Conservation (phyloP, 2,888 invertebrate genomes). For the Liodrosophila aerea region DNA sequence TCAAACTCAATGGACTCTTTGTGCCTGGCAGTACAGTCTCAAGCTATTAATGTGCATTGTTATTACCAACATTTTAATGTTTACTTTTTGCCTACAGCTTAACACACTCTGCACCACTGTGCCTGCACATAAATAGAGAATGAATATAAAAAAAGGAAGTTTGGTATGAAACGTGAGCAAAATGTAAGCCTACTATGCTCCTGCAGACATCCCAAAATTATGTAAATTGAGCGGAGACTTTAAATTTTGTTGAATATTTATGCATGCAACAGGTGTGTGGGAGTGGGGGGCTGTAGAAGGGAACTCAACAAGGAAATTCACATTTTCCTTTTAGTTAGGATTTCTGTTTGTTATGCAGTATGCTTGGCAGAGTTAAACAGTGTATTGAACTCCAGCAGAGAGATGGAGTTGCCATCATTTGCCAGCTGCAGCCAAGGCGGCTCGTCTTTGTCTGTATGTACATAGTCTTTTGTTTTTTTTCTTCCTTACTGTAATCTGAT, state of each 20-base stretch:
- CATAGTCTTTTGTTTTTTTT: slow-evolving; percentile 20
- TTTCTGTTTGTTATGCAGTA: slow-evolving; percentile 46
- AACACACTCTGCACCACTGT: too few relatives aligned
- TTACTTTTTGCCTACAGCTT: too few relatives aligned
- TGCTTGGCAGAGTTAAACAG: too few relatives aligned
- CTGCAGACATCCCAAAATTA: slow-evolving; percentile 60
- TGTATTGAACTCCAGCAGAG: too few relatives aligned
- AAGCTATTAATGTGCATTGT: too few relatives aligned
- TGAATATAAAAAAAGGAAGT: slow-evolving; percentile 54
- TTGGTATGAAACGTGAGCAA: slow-evolving; percentile 63
- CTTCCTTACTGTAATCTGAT: slow-evolving; percentile 65
- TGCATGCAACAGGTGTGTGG: slow-evolving; percentile 70
- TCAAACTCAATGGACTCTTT: too few relatives aligned
- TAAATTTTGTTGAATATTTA: slow-evolving; percentile 49
- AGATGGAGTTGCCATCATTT: too few relatives aligned
- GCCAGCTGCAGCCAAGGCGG: slow-evolving; percentile 23
- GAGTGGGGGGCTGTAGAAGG: slow-evolving; percentile 1
- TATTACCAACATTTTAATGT: too few relatives aligned
- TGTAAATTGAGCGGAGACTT: slow-evolving; percentile 48
- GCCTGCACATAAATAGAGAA: too few relatives aligned
- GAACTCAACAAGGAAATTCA: slow-evolving; percentile 43
- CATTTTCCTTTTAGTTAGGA: slow-evolving; percentile 38
- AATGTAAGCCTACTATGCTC: slow-evolving; percentile 45
- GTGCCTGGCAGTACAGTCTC: too few relatives aligned
- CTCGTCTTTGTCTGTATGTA: slow-evolving; percentile 30